Percentiles rank a stretch among this genome's conserved stretches.
Evolutionary conservation across 2,888 invertebrate species (phyloP).

Genomic region (Hyppa rectilinea): DNA sequence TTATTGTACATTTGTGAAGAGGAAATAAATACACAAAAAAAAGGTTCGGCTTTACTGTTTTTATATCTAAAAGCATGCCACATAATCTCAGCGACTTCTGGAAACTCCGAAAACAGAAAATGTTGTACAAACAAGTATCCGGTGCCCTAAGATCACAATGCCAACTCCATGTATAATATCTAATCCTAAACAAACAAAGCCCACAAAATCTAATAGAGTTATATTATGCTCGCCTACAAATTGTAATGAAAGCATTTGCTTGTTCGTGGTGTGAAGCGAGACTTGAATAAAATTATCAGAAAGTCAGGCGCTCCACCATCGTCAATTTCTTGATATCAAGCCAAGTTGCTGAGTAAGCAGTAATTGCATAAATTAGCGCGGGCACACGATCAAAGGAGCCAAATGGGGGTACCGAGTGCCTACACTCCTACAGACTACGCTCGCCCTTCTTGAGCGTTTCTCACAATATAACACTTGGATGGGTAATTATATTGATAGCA

Average conservation of each 20-base stretch:
- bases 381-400: constrained; percentile 76
- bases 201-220: constrained; percentile 52
- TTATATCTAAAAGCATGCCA: constrained; percentile 12
- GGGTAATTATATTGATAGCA: constrained; percentile 62
- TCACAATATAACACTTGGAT: constrained; percentile 65
- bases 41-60: constrained; percentile 7
- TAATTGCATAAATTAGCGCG: constrained; percentile 81
- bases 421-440: constrained; percentile 54
- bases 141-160: constrained; percentile 38
- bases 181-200: constrained; percentile 54
- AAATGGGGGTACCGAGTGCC: constrained; percentile 66
- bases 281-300: constrained; percentile 63
- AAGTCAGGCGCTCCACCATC: constrained; percentile 52
- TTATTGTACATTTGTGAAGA: too few species aligned
- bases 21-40: too few species aligned
- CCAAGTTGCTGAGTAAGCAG: constrained; percentile 72
- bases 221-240: constrained; percentile 39
- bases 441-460: constrained; percentile 65
- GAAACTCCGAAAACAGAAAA: background rate
- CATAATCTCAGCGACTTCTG: background rate
- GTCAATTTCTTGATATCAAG: constrained; percentile 74
- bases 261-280: constrained; percentile 59
- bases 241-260: constrained; percentile 55
- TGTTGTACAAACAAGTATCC: constrained; percentile 13
- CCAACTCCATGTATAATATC: constrained; percentile 8